These are phyloP conservation scores for Lasioglossum malachurum DNA, from an alignment of 2,888 invertebrate species.

Conservation along the genomic window DNA sequence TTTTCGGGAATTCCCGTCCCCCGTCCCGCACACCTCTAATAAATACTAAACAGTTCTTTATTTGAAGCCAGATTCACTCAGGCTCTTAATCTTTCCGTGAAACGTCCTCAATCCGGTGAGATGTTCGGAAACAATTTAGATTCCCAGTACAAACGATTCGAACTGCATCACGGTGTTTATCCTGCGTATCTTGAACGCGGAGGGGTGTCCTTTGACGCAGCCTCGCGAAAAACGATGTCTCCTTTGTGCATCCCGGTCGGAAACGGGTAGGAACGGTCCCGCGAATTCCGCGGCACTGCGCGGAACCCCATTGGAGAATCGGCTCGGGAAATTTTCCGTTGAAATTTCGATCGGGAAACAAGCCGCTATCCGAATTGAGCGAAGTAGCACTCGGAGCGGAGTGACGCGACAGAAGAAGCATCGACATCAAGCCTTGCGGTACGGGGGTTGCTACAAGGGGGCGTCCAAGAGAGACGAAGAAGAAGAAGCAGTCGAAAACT, in stretches of 20 bases:
- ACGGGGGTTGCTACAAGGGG: conserved; percentile 31
- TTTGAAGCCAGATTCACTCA: background rate
- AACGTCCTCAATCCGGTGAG: background rate
- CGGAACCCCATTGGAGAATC: background rate
- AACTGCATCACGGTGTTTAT: background rate
- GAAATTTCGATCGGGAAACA: conserved; percentile 59
- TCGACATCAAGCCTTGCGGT: conserved; percentile 60
- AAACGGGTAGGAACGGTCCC: conserved; percentile 7
- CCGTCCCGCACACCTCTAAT: too few relatives aligned
- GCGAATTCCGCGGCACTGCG: background rate
- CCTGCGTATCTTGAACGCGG: background rate
- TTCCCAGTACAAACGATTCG: background rate
- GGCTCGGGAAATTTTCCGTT: conserved; percentile 21
- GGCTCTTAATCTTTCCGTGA: background rate
- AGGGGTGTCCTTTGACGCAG: conserved; percentile 20
- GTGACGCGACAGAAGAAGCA: conserved; percentile 65
- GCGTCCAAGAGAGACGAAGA: background rate
- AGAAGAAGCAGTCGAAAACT: background rate
- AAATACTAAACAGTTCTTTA: too few relatives aligned
- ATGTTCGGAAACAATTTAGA: background rate
- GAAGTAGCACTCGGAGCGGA: conserved; percentile 63
- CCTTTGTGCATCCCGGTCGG: background rate
- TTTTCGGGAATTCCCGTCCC: too few relatives aligned
- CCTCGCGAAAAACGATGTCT: conserved; percentile 6
- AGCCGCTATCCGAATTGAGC: conserved; percentile 58